Base-by-base conservation (phyloP, 2,888 invertebrate species). In the Callyntrura guangdongensis region DNA sequence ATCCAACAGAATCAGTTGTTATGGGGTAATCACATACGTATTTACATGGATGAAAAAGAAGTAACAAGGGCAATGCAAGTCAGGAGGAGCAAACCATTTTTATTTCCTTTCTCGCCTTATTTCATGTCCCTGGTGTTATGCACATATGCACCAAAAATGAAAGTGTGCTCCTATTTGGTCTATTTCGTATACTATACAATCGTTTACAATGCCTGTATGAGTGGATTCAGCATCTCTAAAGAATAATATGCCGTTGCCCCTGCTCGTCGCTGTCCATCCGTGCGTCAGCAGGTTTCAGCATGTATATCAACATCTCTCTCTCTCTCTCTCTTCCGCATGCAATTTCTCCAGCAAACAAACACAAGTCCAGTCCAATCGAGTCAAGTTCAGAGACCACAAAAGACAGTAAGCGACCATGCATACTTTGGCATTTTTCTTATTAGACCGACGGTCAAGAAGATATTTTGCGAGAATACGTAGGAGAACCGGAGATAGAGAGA, bases 401-500 rank as follows among this genome's bases (percentile, higher is more conserved):
- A 72, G 47, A 45, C 27, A 36, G 22, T 4, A 27, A 69, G 22
- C 64, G 49, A 64, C 83, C 83, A 27, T 56, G 11, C 11, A 14
- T 20, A 56, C 59, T 27, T 79, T 17, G 27, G 72, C 56, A 53
- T 53, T 27, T 77, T 56, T 79, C 56, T 64, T 64, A 25, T 27
- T 56, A 27, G 82, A 61, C 64, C 53, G 84, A 61, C 64, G 84
- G 84, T 84, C 84, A 84, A 84, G 84, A 84, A 84, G 84, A 84
- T 83, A 22, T 83, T 81, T 25, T 45, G 83, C 83, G 49, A 67
- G 25, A 69, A 25, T 36, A 36, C 36, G 36, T 36, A 36, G 36
- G 69, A 11, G 17, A 47, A 64, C 8, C 27, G 27, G 25, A n/a
- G 25, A 79, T 2, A 74, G 74, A 8, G 53, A 53, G 84, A 84